Base-by-base conservation (phyloP, 2,113 vertebrate genomes). In the Xenopus borealis region DNA sequence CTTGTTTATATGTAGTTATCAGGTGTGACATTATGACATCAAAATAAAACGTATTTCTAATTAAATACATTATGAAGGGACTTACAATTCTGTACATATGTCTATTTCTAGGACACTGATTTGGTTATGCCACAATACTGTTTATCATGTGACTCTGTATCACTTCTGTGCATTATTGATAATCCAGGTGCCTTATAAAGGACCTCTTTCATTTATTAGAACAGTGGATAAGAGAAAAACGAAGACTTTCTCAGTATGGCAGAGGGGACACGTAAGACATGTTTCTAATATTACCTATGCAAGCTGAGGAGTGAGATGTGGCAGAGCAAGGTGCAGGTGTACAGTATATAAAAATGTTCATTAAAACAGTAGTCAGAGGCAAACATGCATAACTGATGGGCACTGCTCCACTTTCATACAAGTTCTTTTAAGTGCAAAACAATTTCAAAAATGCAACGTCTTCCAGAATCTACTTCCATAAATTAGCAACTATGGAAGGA, bases 311-410 rank as follows among this genome's bases (percentile, higher is more conserved):
- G 20, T 57, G 67, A 70, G 69, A 64, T 70, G 61, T 40, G 10
- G 47, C 16, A 82, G 78, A 62, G 78, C 79, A 80, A 68, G 57
- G 79, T 65, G n/a, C 18, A 14, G 76, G 71, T 80, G 79, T 52
- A 47, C 65, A 74, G 66, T 75, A 83, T 82, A 86, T 79, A 81
- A 86, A 84, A 84, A 30, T 13, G 50, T 75, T 79, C 72, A 79
- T 70, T 82, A 76, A 84, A 85, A 82, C 66, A 85, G 82, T 16
- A 79, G 71, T 79, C 73, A 79, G 80, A 80, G 82, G 79, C 82
- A 84, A 81, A 78, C 80, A 77, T 82, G 84, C 88, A 83, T 78
- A 72, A 84, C 79, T 85, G 77, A 80, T 72, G 61, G 71, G 65
- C 65, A 82, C 80, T 62, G 64, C 83, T 82, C 78, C 70, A 85